Evolutionary conservation across 2,113 vertebrate genomes (phyloP).

Genomic region (Helogale parvula): DNA sequence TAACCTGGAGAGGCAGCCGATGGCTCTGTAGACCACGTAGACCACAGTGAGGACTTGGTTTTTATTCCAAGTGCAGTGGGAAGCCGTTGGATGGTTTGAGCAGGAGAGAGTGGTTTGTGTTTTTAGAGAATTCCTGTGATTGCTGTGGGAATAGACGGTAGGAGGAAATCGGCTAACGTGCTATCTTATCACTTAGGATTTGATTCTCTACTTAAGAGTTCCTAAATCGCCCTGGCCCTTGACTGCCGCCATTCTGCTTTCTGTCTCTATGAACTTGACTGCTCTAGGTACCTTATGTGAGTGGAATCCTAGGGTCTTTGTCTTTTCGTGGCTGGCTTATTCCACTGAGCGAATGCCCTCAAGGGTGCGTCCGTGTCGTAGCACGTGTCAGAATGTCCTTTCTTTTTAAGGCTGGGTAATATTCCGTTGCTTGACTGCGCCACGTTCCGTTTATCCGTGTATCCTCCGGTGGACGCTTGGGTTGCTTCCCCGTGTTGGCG

Average conservation of each 20-base stretch:
- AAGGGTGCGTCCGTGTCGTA: background rate
- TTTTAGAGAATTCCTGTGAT: background rate
- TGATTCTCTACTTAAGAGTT: background rate
- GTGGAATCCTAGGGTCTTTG: background rate
- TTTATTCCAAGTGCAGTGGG: background rate
- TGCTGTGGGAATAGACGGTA: background rate
- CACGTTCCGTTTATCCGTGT: background rate
- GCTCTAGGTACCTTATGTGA: background rate
- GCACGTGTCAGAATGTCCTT: background rate
- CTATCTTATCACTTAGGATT: background rate
- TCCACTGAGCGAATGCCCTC: background rate
- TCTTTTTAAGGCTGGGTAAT: background rate
- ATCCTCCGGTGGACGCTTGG: background rate
- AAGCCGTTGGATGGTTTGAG: background rate
- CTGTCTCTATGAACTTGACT: background rate
- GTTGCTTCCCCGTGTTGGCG: background rate
- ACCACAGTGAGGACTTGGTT: background rate
- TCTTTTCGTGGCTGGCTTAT: background rate
- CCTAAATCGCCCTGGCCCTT: background rate
- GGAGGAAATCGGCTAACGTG: background rate
- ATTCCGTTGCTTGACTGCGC: background rate
- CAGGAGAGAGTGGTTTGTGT: accelerated
- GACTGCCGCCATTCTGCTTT: background rate
- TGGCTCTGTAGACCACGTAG: accelerated
- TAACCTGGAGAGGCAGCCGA: accelerated